These are phyloP conservation scores for Erythrocebus patas DNA, from an alignment of 2,113 vertebrate species.

Conservation along the genomic window DNA sequence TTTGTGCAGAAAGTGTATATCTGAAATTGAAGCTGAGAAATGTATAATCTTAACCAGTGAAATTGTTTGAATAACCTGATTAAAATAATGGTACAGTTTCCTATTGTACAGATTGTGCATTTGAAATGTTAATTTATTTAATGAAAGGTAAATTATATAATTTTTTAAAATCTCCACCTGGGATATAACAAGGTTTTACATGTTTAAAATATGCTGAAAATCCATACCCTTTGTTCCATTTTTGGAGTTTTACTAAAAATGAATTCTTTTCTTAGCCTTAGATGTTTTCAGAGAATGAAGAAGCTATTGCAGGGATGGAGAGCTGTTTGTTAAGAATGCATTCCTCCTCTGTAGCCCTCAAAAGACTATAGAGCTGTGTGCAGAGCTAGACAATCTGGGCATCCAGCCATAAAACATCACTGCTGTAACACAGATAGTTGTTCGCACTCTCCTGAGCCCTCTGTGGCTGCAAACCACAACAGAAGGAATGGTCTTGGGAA, in stretches of 20 bases:
- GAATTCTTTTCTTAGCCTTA: slow-evolving; percentile 24
- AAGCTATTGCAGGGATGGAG: slow-evolving; percentile 63
- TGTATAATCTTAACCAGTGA: neutral
- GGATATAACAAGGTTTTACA: neutral
- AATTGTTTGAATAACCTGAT: neutral
- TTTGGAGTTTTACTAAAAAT: slow-evolving; percentile 27
- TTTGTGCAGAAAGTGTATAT: neutral
- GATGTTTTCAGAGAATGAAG: slow-evolving; percentile 46
- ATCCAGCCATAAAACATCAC: slow-evolving; percentile 89
- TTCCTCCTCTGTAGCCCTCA: slow-evolving; percentile 80
- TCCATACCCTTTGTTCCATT: neutral
- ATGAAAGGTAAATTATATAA: neutral
- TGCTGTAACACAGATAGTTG: slow-evolving; percentile 85
- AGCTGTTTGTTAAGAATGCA: slow-evolving; percentile 79
- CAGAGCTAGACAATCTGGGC: slow-evolving; percentile 88
- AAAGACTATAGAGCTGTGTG: slow-evolving; percentile 82
- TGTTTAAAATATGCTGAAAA: neutral
- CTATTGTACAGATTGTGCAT: neutral
- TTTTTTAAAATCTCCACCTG: neutral
- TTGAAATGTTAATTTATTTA: neutral
- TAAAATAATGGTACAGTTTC: neutral
- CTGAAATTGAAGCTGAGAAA: neutral
- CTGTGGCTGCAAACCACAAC: slow-evolving; percentile 81
- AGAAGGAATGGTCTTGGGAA: slow-evolving; percentile 77
- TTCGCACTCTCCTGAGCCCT: slow-evolving; percentile 82